Percentiles rank a stretch among this genome's conserved stretches.
These are phyloP conservation scores for Hypena proboscidalis DNA, from an alignment of 2,888 invertebrate genomes.

Conservation along the genomic window DNA sequence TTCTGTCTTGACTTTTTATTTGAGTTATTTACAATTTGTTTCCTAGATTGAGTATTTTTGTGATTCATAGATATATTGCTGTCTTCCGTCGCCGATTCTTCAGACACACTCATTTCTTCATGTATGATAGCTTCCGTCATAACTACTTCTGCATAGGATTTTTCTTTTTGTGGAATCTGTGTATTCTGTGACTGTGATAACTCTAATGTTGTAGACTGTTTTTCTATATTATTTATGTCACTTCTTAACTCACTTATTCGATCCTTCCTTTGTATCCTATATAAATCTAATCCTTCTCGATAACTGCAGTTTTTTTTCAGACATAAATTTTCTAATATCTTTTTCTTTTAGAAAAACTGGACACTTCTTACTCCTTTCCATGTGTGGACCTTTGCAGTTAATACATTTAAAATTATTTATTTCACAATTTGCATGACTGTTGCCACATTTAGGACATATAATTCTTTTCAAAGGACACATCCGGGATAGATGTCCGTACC, in stretches of 20 bases:
- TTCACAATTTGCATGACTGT: slow-evolving; percentile 11
- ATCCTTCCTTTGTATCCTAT: neutral
- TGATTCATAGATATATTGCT: too few relatives aligned
- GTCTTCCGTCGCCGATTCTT: too few relatives aligned
- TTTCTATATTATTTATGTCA: neutral
- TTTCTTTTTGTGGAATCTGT: too few relatives aligned
- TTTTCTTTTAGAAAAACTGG: slow-evolving; percentile 14
- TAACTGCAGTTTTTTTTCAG: slow-evolving; percentile 1
- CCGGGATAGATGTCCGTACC: slow-evolving; percentile 7
- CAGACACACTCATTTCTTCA: too few relatives aligned
- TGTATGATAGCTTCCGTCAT: too few relatives aligned
- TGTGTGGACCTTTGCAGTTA: slow-evolving; percentile 17
- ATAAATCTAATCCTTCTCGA: neutral
- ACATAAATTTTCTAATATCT: slow-evolving; percentile 6
- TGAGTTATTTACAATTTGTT: too few relatives aligned
- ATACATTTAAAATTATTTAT: slow-evolving; percentile 2
- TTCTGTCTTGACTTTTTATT: too few relatives aligned
- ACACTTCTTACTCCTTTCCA: slow-evolving; percentile 7
- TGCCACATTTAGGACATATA: slow-evolving; percentile 15
- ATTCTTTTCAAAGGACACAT: slow-evolving; percentile 5
- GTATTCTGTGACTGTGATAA: too few relatives aligned
- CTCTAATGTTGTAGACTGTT: neutral
- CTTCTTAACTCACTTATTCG: neutral
- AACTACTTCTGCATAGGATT: too few relatives aligned
- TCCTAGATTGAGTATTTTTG: too few relatives aligned